Base-by-base conservation (phyloP, 2,113 vertebrate species). In the Pachypanchax playfairii region DNA sequence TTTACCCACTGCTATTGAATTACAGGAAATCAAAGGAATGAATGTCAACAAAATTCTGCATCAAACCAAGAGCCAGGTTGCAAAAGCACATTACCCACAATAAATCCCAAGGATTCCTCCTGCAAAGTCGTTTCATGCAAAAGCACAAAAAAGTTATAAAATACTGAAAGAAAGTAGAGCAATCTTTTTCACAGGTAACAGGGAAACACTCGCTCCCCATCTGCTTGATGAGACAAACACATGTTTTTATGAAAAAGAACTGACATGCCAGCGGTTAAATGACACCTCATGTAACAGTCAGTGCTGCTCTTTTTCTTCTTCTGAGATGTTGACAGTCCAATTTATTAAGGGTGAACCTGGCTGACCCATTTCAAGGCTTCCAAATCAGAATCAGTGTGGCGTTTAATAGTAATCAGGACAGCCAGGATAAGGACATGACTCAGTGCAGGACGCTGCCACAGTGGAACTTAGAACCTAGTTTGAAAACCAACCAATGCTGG, bases 11-110 rank as follows among this genome's bases (percentile, higher is more conserved):
- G 89, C 93, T 93, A 93, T 97, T 93, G 91, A 90, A 92, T 97
- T 97, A 98, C 95, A 96, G 95, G 94, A 97, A 98, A 95, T 96
- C 86, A 92, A 90, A 91, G 91, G 90, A 95, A 93, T 84, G 89
- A 91, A 90, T 91, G 91, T 91, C 86, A 88, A 86, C 88, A 91
- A 92, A 88, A 94, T 90, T 93, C 86, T 92, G 89, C 84, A 93
- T 91, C 90, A 93, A 92, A 91, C 60, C 68, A 51, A 88, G 80
- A 87, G 89, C 78, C 92, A 66, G 83, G 89, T 93, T 92, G 89
- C 87, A 83, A 90, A 93, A 92, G 79, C 84, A 55, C 82, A 87
- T 67, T 49, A 14, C 80, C 86, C 85, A 75, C 85, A 89, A 75
- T 65, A 90, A 91, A 89, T 73, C 83, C 84, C 66, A 67, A 68